Evolutionary conservation across 2,797 vertebrate species (phyloP).

Genomic region (Natrix natrix): DNA sequence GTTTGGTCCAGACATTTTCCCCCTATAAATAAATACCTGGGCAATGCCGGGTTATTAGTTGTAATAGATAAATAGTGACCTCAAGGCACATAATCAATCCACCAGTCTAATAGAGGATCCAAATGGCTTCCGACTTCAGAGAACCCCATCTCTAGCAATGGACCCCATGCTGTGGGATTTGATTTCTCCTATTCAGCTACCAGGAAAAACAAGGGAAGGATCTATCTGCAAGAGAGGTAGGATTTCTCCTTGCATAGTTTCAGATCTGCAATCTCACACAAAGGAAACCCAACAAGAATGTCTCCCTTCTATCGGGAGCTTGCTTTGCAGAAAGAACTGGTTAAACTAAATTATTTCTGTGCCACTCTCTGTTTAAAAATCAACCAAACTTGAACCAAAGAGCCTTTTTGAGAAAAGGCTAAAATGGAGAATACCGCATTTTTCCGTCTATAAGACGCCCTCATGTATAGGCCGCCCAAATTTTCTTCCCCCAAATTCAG

Average conservation of each 20-base stretch:
- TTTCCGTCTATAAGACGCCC: no score
- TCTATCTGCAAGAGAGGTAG: not conserved
- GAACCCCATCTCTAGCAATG: not conserved
- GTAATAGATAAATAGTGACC: not conserved
- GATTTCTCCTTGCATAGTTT: not conserved
- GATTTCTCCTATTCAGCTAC: not conserved
- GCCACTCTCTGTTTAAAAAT: not conserved
- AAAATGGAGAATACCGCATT: not conserved
- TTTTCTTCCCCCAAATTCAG: no score
- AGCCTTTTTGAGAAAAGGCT: not conserved
- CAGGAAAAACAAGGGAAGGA: not conserved
- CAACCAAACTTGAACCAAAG: not conserved
- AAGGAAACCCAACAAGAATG: not conserved
- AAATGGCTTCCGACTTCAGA: not conserved
- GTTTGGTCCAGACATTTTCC: no score
- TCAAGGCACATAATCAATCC: not conserved
- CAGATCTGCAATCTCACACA: fast-evolving
- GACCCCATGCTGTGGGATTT: not conserved
- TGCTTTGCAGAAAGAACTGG: no score
- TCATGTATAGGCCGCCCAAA: no score
- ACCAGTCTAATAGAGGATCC: not conserved
- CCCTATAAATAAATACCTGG: no score
- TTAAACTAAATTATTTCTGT: not conserved
- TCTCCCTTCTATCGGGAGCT: not conserved
- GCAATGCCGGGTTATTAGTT: no score